phyloP scores from a whole-genome alignment of 2,113 vertebrate species.

The Mustela nigripes region DNA sequence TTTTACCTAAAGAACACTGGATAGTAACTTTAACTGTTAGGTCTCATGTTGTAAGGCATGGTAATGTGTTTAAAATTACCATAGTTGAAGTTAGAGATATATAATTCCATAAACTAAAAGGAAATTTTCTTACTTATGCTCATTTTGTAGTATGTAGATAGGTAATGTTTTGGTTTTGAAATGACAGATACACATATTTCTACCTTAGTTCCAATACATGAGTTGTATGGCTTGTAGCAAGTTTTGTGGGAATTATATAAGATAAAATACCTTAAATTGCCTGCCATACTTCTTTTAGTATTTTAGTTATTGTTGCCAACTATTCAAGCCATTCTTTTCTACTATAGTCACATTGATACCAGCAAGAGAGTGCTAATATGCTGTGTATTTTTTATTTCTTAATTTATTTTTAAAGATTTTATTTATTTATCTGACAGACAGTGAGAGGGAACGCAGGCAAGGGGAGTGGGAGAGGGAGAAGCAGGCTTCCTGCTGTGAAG shows the following conservation, averaged over 20 bases:
- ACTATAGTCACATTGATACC: background rate
- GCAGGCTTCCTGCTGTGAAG: no score
- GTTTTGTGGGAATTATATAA: background rate
- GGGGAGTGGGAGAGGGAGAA: no score
- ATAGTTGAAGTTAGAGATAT: background rate
- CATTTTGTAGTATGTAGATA: background rate
- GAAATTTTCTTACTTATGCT: background rate
- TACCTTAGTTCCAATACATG: background rate
- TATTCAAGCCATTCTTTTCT: background rate
- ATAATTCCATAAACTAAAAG: background rate
- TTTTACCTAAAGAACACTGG: background rate
- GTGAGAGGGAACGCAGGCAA: no score
- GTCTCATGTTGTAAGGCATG: background rate
- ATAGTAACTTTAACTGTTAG: background rate
- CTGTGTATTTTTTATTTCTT: background rate
- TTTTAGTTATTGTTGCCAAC: background rate
- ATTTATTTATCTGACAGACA: no score
- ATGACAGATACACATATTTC: background rate
- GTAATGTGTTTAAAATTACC: background rate
- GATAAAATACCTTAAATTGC: constrained; percentile 2
- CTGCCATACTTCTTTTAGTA: background rate
- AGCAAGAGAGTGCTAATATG: background rate
- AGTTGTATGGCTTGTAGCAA: background rate
- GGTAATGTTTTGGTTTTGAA: background rate
- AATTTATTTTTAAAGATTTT: no score